Evolutionary conservation across 30 jellyfish, hydroid and myxozoan species (phyloP), one percentile per base, ranked within the genome.

Genomic region (Hydractinia symbiolongicarpus): DNA sequence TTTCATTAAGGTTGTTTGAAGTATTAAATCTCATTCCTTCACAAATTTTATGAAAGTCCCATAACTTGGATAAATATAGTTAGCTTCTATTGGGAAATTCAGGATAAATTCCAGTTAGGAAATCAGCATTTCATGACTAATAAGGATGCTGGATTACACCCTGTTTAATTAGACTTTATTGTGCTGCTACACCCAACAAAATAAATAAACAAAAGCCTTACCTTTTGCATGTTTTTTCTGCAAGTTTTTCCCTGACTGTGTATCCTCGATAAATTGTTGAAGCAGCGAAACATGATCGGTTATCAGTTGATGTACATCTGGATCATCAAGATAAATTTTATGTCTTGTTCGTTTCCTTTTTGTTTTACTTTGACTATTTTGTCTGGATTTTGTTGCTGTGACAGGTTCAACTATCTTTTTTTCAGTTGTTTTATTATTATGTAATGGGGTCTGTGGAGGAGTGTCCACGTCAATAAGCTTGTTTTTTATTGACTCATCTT

Each of bases 221-320:
- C 74, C 9, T 7, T 4, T 5, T 13, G 9, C 52, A n/a, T 64
- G 74, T 51, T 64, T 7, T 58, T 58, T 58, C 40, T 17, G 51
- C 85, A 55, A 17, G 15, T 50, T 54, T 51, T 84, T 78, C 68
- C 94, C 94, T 7, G 80, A 69, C 52, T 73, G 90, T 15, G 83
- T 88, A 30, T 83, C 95, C 13, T 79, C 81, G 3, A 75, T 74
- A 54, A 72, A 71, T 67, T 70, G 62, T 55, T 82, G 90, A 67
- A 90, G 83, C 67, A 86, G 53, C 7, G 70, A 70, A 6, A 94
- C 90, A 54, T 55, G 87, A 30, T 90, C 97, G 11, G 86, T 86
- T 49, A 90, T 90, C 44, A 82, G 44, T 64, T 90, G 97, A 66
- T 90, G 97, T 40, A 90, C 71, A 52, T 90, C 97, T 1, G 97